These are phyloP conservation scores for Entomobrya proxima DNA, from an alignment of 2,888 invertebrate species.

Conservation along the genomic window DNA sequence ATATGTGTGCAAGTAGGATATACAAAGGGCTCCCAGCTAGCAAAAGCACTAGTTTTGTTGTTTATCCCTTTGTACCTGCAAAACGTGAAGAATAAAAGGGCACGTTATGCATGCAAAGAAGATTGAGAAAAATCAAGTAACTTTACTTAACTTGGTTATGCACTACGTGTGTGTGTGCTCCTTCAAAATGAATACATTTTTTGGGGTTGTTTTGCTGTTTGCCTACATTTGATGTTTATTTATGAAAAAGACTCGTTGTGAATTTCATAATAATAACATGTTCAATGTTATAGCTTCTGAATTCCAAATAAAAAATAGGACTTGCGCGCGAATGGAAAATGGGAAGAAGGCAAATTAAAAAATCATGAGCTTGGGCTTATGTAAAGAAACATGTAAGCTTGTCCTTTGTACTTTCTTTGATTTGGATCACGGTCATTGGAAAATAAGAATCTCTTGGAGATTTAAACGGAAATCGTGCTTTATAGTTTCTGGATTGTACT, in stretches of 20 bases:
- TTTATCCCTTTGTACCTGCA: too few species aligned
- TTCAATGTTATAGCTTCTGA: background rate
- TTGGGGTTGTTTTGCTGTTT: background rate
- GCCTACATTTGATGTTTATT: conserved; percentile 8
- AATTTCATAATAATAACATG: background rate
- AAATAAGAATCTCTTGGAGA: background rate
- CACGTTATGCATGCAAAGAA: background rate
- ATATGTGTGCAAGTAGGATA: background rate
- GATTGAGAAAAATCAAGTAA: background rate
- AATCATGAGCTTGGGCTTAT: conserved; percentile 36
- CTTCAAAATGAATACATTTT: background rate
- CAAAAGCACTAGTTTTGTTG: background rate
- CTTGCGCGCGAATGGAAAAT: conserved; percentile 40
- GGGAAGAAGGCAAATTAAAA: conserved; percentile 9
- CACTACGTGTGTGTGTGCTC: background rate
- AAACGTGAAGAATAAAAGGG: background rate
- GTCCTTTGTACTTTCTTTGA: background rate
- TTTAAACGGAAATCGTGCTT: background rate
- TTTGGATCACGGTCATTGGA: background rate
- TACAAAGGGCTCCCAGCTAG: conserved; percentile 1
- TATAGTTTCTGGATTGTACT: background rate
- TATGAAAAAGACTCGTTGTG: background rate
- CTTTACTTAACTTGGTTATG: conserved; percentile 6
- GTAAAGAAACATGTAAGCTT: too few species aligned
- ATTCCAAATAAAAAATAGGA: background rate